Evolutionary conservation across 23 tunicate genomes (phyloP), one percentile per base, ranked within the genome.

Genomic region (Phallusia fumigata): DNA sequence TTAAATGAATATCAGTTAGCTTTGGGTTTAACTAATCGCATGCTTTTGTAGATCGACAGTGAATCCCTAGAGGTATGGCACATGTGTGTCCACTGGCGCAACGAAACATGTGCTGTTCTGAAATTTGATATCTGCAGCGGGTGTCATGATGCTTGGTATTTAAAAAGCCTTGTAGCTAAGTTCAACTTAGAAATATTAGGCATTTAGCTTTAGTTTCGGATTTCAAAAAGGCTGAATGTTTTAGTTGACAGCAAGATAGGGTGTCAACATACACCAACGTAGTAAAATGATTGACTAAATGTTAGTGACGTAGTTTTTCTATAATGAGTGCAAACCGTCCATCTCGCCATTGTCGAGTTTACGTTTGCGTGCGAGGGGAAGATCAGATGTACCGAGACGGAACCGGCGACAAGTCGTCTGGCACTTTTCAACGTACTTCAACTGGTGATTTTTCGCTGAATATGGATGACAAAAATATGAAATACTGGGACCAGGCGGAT

Each of bases 11-110:
- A 40, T 40, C 47, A 40, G 47, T 40, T 40, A 40, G 47, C 47
- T 40, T 40, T 40, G 47, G 47, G 5, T 58, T 58, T 21, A 58
- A 21, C 13, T 58, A 58, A 58, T 58, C 69, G 26, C 26, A 58
- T 21, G 28, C 69, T 21, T 24, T 58, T 58, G 69, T 24, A 3
- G 69, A 58, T 58, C 69, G 69, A 22, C 16, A 13, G 69, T 58
- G 28, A 13, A 58, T 58, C 69, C 69, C 69, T 58, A 21, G 69
- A 21, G 69, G 69, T 58, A 58, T 13, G 69, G 16, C 69, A 58
- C 69, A 58, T 58, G 69, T 58, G 69, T 58, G 69, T 58, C 28
- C 69, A 21, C 69, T 58, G 69, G 28, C 69, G 69, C 69, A 22
- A 58, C 28, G 26, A 24, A 24, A 24, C 69, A 58, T 21, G 69